Conservation (phyloP, 2,888 invertebrate genomes). For the Invenusta paracnida region DNA sequence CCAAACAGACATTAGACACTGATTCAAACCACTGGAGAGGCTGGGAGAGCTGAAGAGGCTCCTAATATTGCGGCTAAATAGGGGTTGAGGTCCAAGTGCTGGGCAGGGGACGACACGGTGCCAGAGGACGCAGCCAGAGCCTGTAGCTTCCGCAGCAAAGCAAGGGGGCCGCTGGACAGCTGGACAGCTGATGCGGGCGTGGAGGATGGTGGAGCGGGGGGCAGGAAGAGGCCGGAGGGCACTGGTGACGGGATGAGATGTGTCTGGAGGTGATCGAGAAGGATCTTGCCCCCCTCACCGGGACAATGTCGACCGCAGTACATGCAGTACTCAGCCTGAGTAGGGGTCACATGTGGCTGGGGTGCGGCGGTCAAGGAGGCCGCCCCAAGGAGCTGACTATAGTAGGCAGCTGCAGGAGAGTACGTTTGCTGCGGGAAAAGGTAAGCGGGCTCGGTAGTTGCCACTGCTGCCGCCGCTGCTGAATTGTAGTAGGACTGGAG, state of each 20-base stretch:
- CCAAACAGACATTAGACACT: too few relatives aligned
- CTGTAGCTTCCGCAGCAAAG: not conserved
- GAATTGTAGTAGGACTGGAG: not conserved
- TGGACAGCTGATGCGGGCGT: not conserved
- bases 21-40: too few relatives aligned
- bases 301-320: not conserved
- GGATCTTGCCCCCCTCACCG: not conserved
- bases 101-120: not conserved
- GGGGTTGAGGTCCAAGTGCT: not conserved
- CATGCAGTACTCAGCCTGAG: not conserved
- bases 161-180: not conserved
- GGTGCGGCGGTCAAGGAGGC: not conserved
- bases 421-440: not conserved
- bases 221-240: not conserved
- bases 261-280: not conserved
- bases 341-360: not conserved
- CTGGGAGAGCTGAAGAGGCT: too few relatives aligned
- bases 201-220: not conserved
- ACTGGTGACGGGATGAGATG: not conserved
- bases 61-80: not conserved
- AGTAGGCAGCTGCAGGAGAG: not conserved
- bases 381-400: not conserved
- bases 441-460: not conserved
- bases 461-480: too few relatives aligned
- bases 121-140: not conserved